These are phyloP conservation scores for Macropodus opercularis DNA, from an alignment of 2,797 vertebrate species.

Conservation along the genomic window DNA sequence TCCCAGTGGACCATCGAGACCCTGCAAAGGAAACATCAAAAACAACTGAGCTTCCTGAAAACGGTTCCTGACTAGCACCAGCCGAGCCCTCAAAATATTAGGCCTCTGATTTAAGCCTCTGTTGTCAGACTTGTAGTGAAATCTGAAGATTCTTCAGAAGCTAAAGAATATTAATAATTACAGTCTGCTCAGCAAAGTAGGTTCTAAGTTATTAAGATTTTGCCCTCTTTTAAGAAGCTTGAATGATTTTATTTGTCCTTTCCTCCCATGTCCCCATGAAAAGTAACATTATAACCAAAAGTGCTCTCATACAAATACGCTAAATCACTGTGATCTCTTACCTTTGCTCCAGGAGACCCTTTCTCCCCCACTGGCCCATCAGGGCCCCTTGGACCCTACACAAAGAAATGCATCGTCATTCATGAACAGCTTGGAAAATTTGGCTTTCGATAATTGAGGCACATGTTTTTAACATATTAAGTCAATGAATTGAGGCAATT, in stretches of 20 bases:
- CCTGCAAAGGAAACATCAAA: constrained; percentile 69
- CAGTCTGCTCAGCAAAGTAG: constrained; percentile 38
- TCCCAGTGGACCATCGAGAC: constrained; percentile 78
- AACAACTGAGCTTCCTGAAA: constrained; percentile 48
- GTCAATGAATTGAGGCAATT: constrained; percentile 22
- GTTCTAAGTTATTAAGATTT: constrained; percentile 20
- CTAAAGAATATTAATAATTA: constrained; percentile 51
- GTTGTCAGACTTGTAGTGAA: constrained; percentile 44
- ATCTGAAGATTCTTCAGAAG: constrained; percentile 51
- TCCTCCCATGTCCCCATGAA: constrained; percentile 9
- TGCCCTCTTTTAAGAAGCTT: neutral
- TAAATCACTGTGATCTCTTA: too few relatives aligned
- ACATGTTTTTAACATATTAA: constrained; percentile 30
- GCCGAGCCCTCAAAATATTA: constrained; percentile 53
- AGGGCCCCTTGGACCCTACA: constrained; percentile 75
- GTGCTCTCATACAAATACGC: too few relatives aligned
- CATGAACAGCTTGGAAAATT: constrained; percentile 17
- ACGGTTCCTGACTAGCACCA: constrained; percentile 31
- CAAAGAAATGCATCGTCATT: constrained; percentile 27
- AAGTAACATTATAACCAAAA: neutral
- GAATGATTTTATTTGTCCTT: constrained; percentile 15
- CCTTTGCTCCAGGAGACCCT: constrained; percentile 74
- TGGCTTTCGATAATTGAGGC: constrained; percentile 18
- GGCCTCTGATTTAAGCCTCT: constrained; percentile 52
- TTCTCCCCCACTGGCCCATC: constrained; percentile 73